These are phyloP conservation scores for Falco columbarius DNA, from an alignment of 2,797 vertebrate species.

Conservation along the genomic window DNA sequence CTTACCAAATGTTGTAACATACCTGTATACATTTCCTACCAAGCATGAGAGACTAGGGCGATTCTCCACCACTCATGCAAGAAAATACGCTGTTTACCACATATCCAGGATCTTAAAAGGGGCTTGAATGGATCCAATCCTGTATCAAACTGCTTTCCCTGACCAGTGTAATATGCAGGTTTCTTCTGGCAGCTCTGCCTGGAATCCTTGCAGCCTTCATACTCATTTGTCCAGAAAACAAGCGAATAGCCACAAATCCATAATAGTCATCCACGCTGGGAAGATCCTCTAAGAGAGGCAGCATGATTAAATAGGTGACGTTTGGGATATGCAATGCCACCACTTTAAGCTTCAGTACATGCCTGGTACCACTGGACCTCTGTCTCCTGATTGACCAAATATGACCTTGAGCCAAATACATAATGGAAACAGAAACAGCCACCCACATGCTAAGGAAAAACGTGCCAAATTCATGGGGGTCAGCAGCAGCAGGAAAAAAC, in stretches of 20 bases:
- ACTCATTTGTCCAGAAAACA: not conserved
- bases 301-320: not conserved
- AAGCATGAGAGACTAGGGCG: not conserved
- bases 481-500: not conserved
- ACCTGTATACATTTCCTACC: not conserved
- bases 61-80: not conserved
- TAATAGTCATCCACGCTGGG: not conserved
- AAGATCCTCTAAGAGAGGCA: not conserved
- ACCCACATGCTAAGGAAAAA: not conserved
- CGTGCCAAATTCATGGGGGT: rapidly evolving
- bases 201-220: not conserved
- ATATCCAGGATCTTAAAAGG: not conserved
- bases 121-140: not conserved
- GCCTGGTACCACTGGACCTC: not conserved
- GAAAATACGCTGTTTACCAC: not conserved
- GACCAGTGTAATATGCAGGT: not conserved
- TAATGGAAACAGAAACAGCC: not conserved
- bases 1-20: not conserved
- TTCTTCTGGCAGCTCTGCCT: not conserved
- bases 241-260: not conserved
- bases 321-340: not conserved
- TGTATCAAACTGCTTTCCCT: not conserved
- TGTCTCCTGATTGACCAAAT: not conserved
- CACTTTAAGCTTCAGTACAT: not conserved
- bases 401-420: not conserved